These are phyloP conservation scores for Apis florea DNA, from an alignment of 1,140 invertebrate species.

Conservation along the genomic window DNA sequence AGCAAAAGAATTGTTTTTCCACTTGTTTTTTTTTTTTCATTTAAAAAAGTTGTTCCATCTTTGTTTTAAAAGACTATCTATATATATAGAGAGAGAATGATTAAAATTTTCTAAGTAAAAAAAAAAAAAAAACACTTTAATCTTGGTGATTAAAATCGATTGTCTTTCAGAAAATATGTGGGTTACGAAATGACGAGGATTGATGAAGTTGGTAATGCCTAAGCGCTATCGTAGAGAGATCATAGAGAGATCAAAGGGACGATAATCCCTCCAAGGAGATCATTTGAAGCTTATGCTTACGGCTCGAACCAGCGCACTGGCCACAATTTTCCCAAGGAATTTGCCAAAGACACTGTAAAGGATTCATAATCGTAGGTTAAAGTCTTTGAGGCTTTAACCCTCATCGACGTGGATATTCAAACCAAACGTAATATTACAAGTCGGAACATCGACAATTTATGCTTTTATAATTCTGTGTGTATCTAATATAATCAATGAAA, in stretches of 20 bases:
- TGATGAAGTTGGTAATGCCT: constrained; percentile 11
- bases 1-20: too few relatives aligned
- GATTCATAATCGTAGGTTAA: constrained; percentile 37
- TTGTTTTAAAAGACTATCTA: too few relatives aligned
- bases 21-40: too few relatives aligned
- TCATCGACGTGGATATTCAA: constrained; percentile 33
- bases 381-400: constrained; percentile 44
- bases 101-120: too few relatives aligned
- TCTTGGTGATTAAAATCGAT: not conserved
- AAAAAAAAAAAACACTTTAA: too few relatives aligned
- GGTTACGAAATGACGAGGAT: not conserved
- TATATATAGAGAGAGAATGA: too few relatives aligned
- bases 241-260: constrained; percentile 40
- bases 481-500: too few relatives aligned
- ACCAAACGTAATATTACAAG: not conserved
- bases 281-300: constrained; percentile 46
- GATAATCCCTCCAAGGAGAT: constrained; percentile 58
- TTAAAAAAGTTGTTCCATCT: too few relatives aligned
- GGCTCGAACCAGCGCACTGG: not conserved
- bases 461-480: too few relatives aligned
- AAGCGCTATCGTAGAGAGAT: constrained; percentile 17
- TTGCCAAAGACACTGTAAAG: constrained; percentile 50
- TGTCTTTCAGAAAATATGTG: not conserved
- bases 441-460: not conserved
- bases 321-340: constrained; percentile 49